These are phyloP conservation scores for Pseudococcus jackbeardsleyi DNA, from an alignment of 2,888 invertebrate species.

Conservation along the genomic window DNA sequence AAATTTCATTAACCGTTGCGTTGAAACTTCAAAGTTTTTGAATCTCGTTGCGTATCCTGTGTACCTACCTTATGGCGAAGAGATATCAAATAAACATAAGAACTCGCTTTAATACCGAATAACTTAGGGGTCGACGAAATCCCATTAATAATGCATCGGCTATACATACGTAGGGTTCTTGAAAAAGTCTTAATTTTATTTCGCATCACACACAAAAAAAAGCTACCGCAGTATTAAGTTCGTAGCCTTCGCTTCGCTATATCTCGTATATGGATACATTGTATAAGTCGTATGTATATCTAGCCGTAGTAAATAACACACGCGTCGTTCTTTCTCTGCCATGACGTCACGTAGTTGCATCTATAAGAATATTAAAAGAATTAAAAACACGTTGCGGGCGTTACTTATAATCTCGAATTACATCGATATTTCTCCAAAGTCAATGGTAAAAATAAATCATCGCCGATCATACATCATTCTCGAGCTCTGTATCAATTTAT, in stretches of 20 bases:
- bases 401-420: neutral
- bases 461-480: neutral
- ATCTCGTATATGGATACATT: neutral
- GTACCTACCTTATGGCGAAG: neutral
- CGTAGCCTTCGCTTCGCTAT: neutral
- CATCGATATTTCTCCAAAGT: neutral
- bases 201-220: neutral
- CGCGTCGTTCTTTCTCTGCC: neutral
- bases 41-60: neutral
- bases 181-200: conserved; percentile 12
- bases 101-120: conserved; percentile 7
- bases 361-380: neutral
- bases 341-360: neutral
- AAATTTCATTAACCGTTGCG: neutral
- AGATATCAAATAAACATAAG: conserved; percentile 5
- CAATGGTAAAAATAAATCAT: conserved; percentile 1
- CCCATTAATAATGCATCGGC: conserved; percentile 1
- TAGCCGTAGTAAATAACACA: neutral
- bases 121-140: conserved; percentile 1
- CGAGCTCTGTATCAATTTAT: neutral
- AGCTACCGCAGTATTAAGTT: neutral
- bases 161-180: neutral
- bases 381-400: neutral
- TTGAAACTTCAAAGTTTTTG: neutral
- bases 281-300: too few species aligned